A percentile compares a stretch with the other conserved stretches of the same genome.
These are phyloP conservation scores for Drosophila truncata DNA, from an alignment of 1,140 invertebrate genomes.

Conservation along the genomic window DNA sequence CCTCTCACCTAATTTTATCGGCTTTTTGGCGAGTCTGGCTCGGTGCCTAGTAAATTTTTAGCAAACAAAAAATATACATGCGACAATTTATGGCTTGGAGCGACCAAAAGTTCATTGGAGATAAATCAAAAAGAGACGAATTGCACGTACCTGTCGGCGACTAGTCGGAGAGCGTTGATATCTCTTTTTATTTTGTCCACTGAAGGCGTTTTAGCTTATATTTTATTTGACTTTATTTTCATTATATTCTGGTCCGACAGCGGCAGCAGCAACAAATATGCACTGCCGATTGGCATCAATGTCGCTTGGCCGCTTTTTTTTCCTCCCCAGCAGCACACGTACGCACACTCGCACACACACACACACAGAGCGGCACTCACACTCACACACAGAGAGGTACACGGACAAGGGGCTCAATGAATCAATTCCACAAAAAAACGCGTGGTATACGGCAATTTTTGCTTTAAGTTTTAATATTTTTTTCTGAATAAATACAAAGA, in stretches of 20 bases:
- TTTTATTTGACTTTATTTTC: conserved; percentile 54
- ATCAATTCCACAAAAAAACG: conserved; percentile 65
- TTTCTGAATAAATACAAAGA: conserved; percentile 32
- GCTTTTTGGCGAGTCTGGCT: background rate
- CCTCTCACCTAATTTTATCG: conserved; percentile 18
- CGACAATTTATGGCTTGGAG: conserved; percentile 52
- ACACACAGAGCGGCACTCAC: conserved; percentile 18
- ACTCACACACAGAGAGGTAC: conserved; percentile 10
- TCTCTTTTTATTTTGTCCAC: conserved; percentile 67
- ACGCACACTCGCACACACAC: conserved; percentile 24
- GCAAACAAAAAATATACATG: conserved; percentile 7
- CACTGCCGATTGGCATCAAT: conserved; percentile 75
- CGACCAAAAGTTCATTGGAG: conserved; percentile 30
- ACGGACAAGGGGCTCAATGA: conserved; percentile 52
- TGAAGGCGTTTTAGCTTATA: conserved; percentile 75
- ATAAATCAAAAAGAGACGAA: conserved; percentile 72
- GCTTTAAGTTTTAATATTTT: conserved; percentile 32
- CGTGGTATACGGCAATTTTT: conserved; percentile 56
- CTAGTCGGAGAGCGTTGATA: conserved; percentile 62
- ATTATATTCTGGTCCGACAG: conserved; percentile 59
- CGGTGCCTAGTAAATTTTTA: conserved; percentile 2
- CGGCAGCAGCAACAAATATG: conserved; percentile 44
- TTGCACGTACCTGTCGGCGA: conserved; percentile 69
- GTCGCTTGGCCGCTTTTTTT: conserved; percentile 78
- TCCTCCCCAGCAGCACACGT: conserved; percentile 22